Evolutionary conservation across 2,797 vertebrate genomes (phyloP).

Genomic region (Ceryle rudis): DNA sequence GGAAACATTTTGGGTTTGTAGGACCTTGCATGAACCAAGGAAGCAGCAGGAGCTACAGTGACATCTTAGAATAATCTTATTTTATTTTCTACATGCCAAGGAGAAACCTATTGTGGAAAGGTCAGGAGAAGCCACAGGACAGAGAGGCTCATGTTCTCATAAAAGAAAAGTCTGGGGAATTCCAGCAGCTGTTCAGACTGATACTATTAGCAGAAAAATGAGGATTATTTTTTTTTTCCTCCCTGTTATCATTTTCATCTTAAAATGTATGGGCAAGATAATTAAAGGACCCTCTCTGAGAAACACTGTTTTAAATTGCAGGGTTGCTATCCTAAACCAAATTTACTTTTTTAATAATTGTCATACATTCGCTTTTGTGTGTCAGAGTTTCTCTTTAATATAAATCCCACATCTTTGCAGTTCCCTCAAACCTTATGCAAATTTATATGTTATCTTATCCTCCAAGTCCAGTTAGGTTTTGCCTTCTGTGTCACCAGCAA

Average conservation of each 20-base stretch:
- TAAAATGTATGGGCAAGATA: background rate
- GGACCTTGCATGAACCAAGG: background rate
- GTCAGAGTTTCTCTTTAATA: background rate
- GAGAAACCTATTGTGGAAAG: background rate
- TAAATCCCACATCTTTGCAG: background rate
- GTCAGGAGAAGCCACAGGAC: background rate
- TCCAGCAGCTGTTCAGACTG: background rate
- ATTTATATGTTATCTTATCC: background rate
- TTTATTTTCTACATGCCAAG: background rate
- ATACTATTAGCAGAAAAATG: background rate
- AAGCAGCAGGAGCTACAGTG: background rate
- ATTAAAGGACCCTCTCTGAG: background rate
- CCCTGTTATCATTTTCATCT: background rate
- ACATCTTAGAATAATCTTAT: conserved; percentile 10
- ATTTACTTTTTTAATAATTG: background rate
- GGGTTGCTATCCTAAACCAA: background rate
- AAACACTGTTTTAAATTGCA: background rate
- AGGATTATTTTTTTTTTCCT: background rate
- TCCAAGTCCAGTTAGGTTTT: background rate
- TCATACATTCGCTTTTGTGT: background rate
- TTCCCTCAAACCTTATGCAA: background rate
- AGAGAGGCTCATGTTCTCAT: background rate
- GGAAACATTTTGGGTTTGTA: background rate
- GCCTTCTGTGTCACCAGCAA: background rate
- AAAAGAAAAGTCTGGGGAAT: background rate